A percentile compares a stretch with the other conserved stretches of the same genome.
These are phyloP conservation scores for Petromus typicus DNA, from an alignment of 2,113 vertebrate species.

Conservation along the genomic window DNA sequence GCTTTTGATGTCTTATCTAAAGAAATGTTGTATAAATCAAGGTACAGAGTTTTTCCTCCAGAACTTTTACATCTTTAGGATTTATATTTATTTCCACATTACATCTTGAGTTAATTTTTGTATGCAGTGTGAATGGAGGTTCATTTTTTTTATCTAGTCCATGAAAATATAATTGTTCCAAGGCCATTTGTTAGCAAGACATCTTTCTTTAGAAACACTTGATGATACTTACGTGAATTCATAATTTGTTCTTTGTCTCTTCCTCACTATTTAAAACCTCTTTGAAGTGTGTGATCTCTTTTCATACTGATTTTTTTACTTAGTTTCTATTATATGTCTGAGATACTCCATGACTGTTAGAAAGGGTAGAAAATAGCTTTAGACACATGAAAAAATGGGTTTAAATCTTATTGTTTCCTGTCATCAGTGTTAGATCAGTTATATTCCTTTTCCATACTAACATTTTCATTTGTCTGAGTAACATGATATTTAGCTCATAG, in stretches of 20 bases:
- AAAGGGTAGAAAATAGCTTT: not conserved
- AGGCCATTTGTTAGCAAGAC: not conserved
- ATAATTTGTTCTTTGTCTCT: not conserved
- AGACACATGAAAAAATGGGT: not conserved
- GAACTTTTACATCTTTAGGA: not conserved
- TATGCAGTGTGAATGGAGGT: not conserved
- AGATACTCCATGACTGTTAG: not conserved
- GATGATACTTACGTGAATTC: not conserved
- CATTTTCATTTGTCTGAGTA: not conserved
- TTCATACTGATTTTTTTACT: constrained; percentile 25
- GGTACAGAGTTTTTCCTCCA: accelerated
- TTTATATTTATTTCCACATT: not conserved
- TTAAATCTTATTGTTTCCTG: not conserved
- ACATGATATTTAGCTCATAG: not conserved
- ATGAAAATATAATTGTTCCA: not conserved
- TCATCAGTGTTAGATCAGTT: not conserved
- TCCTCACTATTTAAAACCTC: not conserved
- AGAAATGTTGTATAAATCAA: not conserved
- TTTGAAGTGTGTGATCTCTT: not conserved
- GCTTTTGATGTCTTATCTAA: constrained; percentile 21
- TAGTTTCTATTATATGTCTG: not conserved
- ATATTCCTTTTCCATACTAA: not conserved
- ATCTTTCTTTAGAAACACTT: not conserved
- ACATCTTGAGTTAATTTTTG: constrained; percentile 16
- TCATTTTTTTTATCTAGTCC: not conserved